A percentile compares a stretch with the other conserved stretches of the same genome.
Evolutionary conservation across 2,797 vertebrate genomes (phyloP).

Genomic region (Spinus olivaceus): DNA sequence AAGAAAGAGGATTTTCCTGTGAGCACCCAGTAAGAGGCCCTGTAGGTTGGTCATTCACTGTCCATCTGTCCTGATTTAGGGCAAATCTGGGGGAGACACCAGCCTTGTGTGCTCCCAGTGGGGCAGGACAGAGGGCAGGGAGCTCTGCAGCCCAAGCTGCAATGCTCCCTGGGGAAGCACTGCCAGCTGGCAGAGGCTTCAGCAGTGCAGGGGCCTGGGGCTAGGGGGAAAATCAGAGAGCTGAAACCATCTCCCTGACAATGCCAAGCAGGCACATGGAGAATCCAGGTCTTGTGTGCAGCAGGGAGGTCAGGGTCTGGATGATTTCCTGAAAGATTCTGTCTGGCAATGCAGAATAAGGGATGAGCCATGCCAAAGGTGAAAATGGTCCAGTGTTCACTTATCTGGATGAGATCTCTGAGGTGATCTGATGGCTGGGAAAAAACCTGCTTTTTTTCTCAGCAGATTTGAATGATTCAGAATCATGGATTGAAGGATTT

Average conservation of each 20-base stretch:
- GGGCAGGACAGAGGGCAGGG: background rate
- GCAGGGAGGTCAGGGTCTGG: background rate
- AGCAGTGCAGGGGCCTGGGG: background rate
- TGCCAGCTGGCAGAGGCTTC: conserved; percentile 41
- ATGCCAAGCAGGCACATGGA: background rate
- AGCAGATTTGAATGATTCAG: background rate
- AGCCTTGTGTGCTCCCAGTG: background rate
- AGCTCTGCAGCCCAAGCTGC: background rate
- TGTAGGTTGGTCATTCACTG: background rate
- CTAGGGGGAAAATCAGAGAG: conserved; percentile 1
- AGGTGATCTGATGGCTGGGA: background rate
- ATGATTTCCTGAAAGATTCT: background rate
- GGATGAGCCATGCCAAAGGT: background rate
- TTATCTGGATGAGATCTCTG: background rate
- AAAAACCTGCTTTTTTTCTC: background rate
- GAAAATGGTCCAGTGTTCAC: background rate
- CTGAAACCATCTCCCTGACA: conserved; percentile 27
- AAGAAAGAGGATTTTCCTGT: background rate
- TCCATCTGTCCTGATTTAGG: background rate
- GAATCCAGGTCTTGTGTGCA: background rate
- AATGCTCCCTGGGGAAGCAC: background rate
- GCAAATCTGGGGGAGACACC: background rate
- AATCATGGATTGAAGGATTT: background rate
- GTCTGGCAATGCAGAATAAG: background rate
- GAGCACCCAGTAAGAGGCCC: background rate